phyloP scores from a whole-genome alignment of 2,888 invertebrate genomes.

The Volucella inanis region DNA sequence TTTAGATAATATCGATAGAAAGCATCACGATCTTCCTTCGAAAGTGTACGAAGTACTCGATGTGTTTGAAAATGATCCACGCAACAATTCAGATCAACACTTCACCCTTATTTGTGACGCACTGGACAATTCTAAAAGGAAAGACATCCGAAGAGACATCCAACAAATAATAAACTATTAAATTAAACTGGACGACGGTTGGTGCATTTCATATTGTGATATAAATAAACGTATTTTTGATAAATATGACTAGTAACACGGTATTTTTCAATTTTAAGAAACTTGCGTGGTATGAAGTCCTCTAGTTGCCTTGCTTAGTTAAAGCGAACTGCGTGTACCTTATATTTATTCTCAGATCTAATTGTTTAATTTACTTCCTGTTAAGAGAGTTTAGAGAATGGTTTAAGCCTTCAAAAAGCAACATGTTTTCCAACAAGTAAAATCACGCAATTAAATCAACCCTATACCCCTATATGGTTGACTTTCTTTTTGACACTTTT shows the following conservation, averaged over 20 bases:
- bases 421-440: too few relatives aligned
- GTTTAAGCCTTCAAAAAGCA: too few relatives aligned
- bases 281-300: neutral
- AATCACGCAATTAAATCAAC: too few relatives aligned
- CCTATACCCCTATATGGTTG: too few relatives aligned
- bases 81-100: slow-evolving; percentile 76
- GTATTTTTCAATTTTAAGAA: neutral
- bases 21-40: slow-evolving; percentile 78
- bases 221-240: neutral
- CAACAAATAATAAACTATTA: slow-evolving; percentile 77
- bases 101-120: slow-evolving; percentile 77
- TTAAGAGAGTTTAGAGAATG: too few relatives aligned
- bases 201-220: neutral
- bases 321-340: too few relatives aligned
- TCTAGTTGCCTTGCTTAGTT: too few relatives aligned
- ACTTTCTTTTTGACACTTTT: too few relatives aligned
- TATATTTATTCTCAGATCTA: too few relatives aligned
- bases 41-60: slow-evolving; percentile 79
- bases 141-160: slow-evolving; percentile 78
- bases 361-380: too few relatives aligned
- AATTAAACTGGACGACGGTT: neutral
- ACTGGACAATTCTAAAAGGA: slow-evolving; percentile 77
- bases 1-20: slow-evolving; percentile 79
- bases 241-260: neutral
- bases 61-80: slow-evolving; percentile 80